phyloP scores from a whole-genome alignment of 2,797 vertebrate species.

The Schizopygopsis pylzovi region DNA sequence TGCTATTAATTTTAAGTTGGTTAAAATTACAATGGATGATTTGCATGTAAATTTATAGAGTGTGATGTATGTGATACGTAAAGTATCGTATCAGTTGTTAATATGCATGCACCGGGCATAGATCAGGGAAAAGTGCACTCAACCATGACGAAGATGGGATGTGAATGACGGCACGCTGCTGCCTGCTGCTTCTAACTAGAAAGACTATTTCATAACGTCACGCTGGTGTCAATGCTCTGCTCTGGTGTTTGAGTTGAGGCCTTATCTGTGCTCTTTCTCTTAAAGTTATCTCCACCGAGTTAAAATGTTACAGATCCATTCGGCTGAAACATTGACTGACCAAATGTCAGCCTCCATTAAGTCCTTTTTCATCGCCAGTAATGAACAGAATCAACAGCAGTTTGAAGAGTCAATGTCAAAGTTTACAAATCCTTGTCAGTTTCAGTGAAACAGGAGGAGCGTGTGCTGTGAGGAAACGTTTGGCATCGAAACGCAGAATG shows the following conservation, averaged over 20 bases:
- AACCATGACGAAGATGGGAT: background rate
- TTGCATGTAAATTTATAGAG: background rate
- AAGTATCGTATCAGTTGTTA: background rate
- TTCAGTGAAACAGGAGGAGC: background rate
- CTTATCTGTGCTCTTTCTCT: constrained; percentile 71
- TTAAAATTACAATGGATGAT: background rate
- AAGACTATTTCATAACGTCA: constrained; percentile 73
- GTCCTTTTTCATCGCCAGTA: constrained; percentile 32
- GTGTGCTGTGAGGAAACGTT: background rate
- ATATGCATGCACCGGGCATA: background rate
- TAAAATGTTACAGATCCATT: constrained; percentile 73
- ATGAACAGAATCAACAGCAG: constrained; percentile 40
- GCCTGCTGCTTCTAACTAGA: constrained; percentile 36
- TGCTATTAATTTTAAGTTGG: too few species aligned
- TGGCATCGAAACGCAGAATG: background rate
- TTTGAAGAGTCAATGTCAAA: constrained; percentile 52
- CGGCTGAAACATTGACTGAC: constrained; percentile 58
- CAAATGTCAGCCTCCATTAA: constrained; percentile 41
- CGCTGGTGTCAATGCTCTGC: constrained; percentile 77
- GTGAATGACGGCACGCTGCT: background rate
- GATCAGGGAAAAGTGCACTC: background rate
- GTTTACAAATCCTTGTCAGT: constrained; percentile 50
- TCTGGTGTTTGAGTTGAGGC: constrained; percentile 71
- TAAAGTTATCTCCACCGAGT: constrained; percentile 61
- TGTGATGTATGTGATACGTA: background rate